Evolutionary conservation across 2,797 vertebrate species (phyloP).

Genomic region (Triplophysa bombifrons): DNA sequence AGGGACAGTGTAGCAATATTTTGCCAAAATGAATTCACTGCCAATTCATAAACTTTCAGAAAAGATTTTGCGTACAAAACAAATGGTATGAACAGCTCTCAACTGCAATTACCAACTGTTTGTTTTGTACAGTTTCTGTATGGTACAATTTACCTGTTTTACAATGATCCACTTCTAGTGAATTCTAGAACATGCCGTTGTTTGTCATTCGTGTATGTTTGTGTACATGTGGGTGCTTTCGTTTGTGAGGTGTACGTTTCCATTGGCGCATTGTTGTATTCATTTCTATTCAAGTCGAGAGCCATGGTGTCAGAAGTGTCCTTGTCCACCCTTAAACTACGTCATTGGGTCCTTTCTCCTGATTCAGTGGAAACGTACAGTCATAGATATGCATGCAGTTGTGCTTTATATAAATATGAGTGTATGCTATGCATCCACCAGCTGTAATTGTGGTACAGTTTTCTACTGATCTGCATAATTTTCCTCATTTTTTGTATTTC

Average conservation of each 20-base stretch:
- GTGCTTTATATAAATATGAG: conserved; percentile 36
- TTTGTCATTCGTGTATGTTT: conserved; percentile 35
- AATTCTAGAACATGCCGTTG: conserved; percentile 42
- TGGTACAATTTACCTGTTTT: conserved; percentile 57
- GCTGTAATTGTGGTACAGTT: conserved; percentile 58
- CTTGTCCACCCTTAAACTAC: not conserved
- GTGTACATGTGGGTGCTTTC: conserved; percentile 37
- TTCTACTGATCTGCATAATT: conserved; percentile 55
- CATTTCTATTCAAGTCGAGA: not conserved
- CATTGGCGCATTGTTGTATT: not conserved
- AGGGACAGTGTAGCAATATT: not conserved
- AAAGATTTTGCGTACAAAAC: not conserved
- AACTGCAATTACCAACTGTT: conserved; percentile 18
- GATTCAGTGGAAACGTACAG: not conserved
- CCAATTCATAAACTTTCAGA: not conserved
- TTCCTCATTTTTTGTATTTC: conserved; percentile 51
- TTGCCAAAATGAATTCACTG: conserved; percentile 9
- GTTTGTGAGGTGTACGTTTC: not conserved
- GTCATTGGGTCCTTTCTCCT: not conserved
- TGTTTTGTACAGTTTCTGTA: conserved; percentile 57
- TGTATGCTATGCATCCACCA: conserved; percentile 60
- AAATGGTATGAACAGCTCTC: conserved; percentile 6
- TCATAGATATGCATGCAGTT: conserved; percentile 53
- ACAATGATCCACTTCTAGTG: conserved; percentile 24
- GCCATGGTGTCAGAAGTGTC: not conserved